These are phyloP conservation scores for Rhynchonycteris naso DNA, from an alignment of 2,797 vertebrate species.

Conservation along the genomic window DNA sequence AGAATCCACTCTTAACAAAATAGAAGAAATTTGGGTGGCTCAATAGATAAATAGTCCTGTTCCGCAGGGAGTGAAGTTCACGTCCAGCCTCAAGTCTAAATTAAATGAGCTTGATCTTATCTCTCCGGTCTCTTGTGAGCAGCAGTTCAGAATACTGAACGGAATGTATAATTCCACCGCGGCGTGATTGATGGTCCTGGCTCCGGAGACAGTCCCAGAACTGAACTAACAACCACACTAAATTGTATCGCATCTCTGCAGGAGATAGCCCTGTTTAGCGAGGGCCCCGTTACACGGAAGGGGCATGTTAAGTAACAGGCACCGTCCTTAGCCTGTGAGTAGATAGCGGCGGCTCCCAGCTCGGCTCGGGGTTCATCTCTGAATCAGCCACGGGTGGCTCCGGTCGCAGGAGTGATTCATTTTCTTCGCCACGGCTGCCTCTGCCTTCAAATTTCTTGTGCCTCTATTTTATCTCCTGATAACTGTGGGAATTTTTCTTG, in stretches of 20 bases:
- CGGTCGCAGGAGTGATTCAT: not conserved
- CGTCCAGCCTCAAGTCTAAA: constrained; percentile 72
- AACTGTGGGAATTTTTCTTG: constrained; percentile 62
- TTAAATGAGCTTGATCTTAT: constrained; percentile 80
- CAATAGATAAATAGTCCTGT: constrained; percentile 65
- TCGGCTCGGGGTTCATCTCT: not conserved
- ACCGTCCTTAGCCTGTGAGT: not conserved
- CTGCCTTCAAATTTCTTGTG: not conserved
- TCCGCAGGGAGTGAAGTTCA: constrained; percentile 65
- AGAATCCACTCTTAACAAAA: constrained; percentile 52
- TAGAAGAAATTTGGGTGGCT: constrained; percentile 67
- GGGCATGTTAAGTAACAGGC: constrained; percentile 47
- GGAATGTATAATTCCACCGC: constrained; percentile 79
- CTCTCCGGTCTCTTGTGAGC: constrained; percentile 71
- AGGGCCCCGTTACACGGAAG: constrained; percentile 63
- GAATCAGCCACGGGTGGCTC: not conserved
- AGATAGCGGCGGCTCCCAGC: not conserved
- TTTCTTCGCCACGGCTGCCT: not conserved
- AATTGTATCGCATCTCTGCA: constrained; percentile 78
- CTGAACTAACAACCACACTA: constrained; percentile 80
- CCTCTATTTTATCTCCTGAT: constrained; percentile 46
- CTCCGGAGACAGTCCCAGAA: constrained; percentile 76
- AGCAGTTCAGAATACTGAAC: constrained; percentile 64
- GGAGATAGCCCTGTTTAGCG: constrained; percentile 78
- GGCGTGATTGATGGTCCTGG: constrained; percentile 80